Evolutionary conservation across 2,797 vertebrate genomes (phyloP).

Genomic region (Hirundo rustica): DNA sequence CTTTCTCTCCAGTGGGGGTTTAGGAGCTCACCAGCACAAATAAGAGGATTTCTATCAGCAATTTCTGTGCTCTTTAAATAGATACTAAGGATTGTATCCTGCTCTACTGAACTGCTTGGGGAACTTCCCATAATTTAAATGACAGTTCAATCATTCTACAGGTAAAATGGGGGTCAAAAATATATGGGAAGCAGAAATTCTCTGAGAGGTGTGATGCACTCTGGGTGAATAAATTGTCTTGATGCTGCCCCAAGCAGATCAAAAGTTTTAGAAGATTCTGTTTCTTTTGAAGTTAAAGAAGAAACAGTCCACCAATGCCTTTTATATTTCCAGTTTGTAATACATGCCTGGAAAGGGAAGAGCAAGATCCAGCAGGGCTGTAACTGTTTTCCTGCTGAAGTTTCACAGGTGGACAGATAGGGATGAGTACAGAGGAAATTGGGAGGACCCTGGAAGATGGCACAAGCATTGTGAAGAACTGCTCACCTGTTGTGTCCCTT

Average conservation of each 20-base stretch:
- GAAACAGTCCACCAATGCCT: not conserved
- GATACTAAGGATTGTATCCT: not conserved
- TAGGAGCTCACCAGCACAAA: not conserved
- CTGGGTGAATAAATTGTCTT: not conserved
- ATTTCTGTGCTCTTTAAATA: not conserved
- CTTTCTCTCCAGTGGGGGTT: not conserved
- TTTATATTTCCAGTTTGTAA: not conserved
- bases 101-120: not conserved
- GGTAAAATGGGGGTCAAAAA: not conserved
- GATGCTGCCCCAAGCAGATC: not conserved
- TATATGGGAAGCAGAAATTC: not conserved
- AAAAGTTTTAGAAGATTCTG: not conserved
- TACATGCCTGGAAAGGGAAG: not conserved
- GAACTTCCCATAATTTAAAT: not conserved
- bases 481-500: rapidly evolving
- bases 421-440: rapidly evolving
- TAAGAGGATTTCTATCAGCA: not conserved
- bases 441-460: not conserved
- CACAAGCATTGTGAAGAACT: not conserved
- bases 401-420: not conserved
- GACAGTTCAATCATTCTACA: not conserved
- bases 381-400: not conserved
- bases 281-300: not conserved
- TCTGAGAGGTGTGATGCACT: not conserved
- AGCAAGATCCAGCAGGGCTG: not conserved